phyloP scores from a whole-genome alignment of 2,888 invertebrate genomes.

The Minunthozetes semirufus region DNA sequence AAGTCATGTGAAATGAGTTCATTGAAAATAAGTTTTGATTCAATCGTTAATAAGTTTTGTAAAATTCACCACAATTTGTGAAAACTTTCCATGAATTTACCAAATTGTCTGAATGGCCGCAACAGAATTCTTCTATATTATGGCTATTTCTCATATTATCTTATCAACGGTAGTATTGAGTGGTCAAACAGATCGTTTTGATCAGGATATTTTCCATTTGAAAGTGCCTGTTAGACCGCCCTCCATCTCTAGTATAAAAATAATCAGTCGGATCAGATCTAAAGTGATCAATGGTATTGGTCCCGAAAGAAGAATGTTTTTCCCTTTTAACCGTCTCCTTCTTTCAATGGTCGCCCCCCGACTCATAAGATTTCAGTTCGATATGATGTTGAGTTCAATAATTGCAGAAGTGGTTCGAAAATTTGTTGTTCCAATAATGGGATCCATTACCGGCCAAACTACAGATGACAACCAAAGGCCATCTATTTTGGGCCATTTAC shows the following conservation, averaged over 20 bases:
- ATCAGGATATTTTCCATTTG: not conserved
- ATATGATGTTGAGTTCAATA: slow-evolving; percentile 38
- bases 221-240: not conserved
- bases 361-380: slow-evolving; percentile 37
- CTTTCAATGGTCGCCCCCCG: slow-evolving; percentile 37
- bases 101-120: not conserved
- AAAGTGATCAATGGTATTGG: slow-evolving; percentile 14
- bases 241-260: not conserved
- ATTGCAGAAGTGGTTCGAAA: slow-evolving; percentile 37
- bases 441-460: not conserved
- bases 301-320: slow-evolving; percentile 36
- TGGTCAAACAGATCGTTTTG: not conserved
- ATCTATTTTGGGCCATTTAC: not conserved
- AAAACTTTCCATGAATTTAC: not conserved
- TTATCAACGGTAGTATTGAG: not conserved
- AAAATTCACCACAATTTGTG: too few relatives aligned
- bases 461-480: not conserved
- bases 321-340: slow-evolving; percentile 37
- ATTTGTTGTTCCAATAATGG: slow-evolving; percentile 34
- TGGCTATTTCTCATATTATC: not conserved
- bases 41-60: too few relatives aligned
- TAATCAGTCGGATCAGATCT: not conserved
- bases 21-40: too few relatives aligned
- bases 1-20: too few relatives aligned
- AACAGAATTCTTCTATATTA: not conserved